Evolutionary conservation across 1,140 invertebrate species (phyloP).

Genomic region (Zophobas atratus): DNA sequence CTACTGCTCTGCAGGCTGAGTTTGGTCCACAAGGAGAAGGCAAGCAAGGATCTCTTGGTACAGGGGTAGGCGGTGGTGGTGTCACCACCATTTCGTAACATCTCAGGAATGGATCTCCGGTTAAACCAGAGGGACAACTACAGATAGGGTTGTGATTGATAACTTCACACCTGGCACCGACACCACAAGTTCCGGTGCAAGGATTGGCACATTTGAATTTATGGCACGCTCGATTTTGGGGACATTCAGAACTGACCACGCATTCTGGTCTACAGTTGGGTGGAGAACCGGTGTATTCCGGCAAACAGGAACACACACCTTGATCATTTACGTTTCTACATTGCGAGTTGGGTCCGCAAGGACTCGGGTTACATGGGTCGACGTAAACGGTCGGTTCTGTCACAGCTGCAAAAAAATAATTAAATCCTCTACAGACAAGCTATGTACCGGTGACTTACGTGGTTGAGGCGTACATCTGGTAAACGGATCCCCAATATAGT

Average conservation of each 20-base stretch:
- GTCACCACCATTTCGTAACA: conserved; percentile 70
- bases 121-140: conserved; percentile 78
- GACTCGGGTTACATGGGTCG: conserved; percentile 78
- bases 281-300: conserved; percentile 76
- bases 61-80: conserved; percentile 63
- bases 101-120: conserved; percentile 81
- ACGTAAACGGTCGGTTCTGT: conserved; percentile 62
- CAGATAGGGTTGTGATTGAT: conserved; percentile 84
- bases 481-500: conserved; percentile 85
- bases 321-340: conserved; percentile 75
- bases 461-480: conserved; percentile 58
- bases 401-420: conserved; percentile 61
- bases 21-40: conserved; percentile 86
- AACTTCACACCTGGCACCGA: conserved; percentile 76
- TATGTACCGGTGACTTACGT: conserved; percentile 65
- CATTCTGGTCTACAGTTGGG: conserved; percentile 83
- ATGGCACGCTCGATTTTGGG: conserved; percentile 79
- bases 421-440: conserved; percentile 23
- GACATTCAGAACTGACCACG: conserved; percentile 81
- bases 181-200: conserved; percentile 79
- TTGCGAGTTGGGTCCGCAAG: conserved; percentile 80
- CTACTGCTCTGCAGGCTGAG: conserved; percentile 76
- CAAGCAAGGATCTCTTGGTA: conserved; percentile 78
- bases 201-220: conserved; percentile 82
- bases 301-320: conserved; percentile 78